Evolutionary conservation across 2,113 vertebrate genomes (phyloP), one percentile per base, ranked within the genome.

Genomic region (Cisticola juncidis): DNA sequence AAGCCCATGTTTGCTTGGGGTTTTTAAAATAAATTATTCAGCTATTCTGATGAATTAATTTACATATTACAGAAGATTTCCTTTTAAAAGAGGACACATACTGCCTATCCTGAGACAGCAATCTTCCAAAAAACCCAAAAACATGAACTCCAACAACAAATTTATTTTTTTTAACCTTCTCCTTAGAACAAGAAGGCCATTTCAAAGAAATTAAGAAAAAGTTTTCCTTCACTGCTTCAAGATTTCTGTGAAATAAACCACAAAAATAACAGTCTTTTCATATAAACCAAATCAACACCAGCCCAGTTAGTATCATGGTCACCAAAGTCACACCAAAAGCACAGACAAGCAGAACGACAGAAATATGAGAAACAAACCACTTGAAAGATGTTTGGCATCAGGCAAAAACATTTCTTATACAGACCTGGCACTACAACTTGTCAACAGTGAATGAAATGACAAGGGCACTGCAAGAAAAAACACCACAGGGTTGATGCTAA

Each of bases 371-470:
- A 54, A 54, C 24, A 82, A 54, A 91, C 72, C 62, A 78, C 77
- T 87, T 57, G 82, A 71, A 47, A 85, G 72, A 85, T 42, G 68
- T 53, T 65, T 92, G 86, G 95, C 93, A 94, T 86, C 66, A 91
- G 73, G 77, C 91, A 96, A 97, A 98, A 95, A 64, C 82, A 82
- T 81, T 81, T 74, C 93, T 97, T 33, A 93, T 60, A 84, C 83
- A 95, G 85, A 96, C 81, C 90, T 97, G 96, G 91, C 90, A 97
- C 88, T 92, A 96, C 93, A 97, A 95, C 85, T 92, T 96, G 94
- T 90, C 96, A 96, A 91, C 93, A 94, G 83, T 66, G 96, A 96
- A 88, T 94, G 92, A 98, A 97, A 97, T 29, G 88, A 96, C 81
- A 95, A 95, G 71, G 88, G 76, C 89, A 93, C 93, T 94, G 87